Evolutionary conservation across 2,888 invertebrate genomes (phyloP), one percentile per base, ranked within the genome.

Genomic region (Schizotus pectinicornis): DNA sequence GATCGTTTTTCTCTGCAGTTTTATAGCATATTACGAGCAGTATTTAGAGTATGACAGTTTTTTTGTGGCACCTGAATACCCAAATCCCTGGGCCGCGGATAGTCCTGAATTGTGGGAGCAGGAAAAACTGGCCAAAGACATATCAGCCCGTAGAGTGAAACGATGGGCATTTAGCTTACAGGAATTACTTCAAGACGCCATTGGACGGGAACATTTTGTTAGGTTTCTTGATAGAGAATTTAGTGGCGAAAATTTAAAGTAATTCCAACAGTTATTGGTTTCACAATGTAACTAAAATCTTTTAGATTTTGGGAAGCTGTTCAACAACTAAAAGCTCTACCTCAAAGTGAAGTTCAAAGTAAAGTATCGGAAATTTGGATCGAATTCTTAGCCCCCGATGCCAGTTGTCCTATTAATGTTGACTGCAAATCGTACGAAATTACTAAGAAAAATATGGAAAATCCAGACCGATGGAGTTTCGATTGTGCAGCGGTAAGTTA

Each of bases 181-280:
- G 64, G 99, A 99, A 80, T 82, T 99, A 52, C 83, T 99, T 6
- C 90, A 91, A 67, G 99, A 99, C 84, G 88, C 94, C n/a, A 88
- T 95, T 8, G 99, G 99, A 1, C 85, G 92, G 66, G 98, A 99
- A 51, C 98, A 98, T 80, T 98, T 99, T 80, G 90, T 92, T 62
- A 90, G 89, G 76, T 99, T 99, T 81, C 86, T 99, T 43, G 94
- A 94, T 75, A 99, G 98, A 80, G 98, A 99, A 82, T 99, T 98
- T 81, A 97, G 97, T 73, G 95, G 95, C 42, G 99, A 99, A 85
- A 99, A 99, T 83, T 86, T 99, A 71, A 95, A 95, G 95, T 97
- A 78, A 84, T 78, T 47, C 31, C 11, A 11, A 39, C 1, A 13
- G 7, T 46, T 32, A 46, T 46, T 1, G 38, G 2, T 31, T 42